Conservation (phyloP, 2,113 vertebrate species). For the Actinemys pallida region DNA sequence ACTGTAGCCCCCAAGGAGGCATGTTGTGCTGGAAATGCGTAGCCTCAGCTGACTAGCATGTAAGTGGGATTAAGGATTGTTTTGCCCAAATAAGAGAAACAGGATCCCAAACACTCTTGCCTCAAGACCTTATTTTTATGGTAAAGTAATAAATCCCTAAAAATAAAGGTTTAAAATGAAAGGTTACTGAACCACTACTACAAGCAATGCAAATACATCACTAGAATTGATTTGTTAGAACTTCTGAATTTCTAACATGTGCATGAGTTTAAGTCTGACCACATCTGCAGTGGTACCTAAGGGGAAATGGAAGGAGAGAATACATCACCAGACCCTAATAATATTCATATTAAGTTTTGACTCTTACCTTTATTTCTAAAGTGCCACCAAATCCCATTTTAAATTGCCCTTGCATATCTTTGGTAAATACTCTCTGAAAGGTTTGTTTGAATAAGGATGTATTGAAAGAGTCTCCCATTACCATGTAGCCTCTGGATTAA, state of each 20-base stretch:
- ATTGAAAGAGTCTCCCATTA: conserved; percentile 99
- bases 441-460: conserved; percentile 98
- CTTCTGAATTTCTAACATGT: background rate
- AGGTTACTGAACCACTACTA: background rate
- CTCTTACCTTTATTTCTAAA: conserved; percentile 95
- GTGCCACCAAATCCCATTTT: conserved; percentile 98
- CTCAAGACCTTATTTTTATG: background rate
- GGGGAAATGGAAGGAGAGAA: background rate
- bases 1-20: background rate
- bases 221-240: background rate
- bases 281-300: background rate
- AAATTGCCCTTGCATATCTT: conserved; percentile 93
- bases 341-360: background rate
- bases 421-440: conserved; percentile 97
- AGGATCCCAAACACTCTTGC: background rate
- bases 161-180: background rate
- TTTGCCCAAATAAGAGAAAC: background rate
- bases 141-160: background rate
- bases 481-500: conserved; percentile 92
- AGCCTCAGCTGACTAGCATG: background rate
- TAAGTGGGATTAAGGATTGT: background rate
- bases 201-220: background rate
- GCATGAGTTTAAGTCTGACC: background rate
- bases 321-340: background rate
- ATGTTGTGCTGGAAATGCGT: background rate